Base-by-base conservation (phyloP, 2,888 invertebrate species). In the Lacanobia oleracea region DNA sequence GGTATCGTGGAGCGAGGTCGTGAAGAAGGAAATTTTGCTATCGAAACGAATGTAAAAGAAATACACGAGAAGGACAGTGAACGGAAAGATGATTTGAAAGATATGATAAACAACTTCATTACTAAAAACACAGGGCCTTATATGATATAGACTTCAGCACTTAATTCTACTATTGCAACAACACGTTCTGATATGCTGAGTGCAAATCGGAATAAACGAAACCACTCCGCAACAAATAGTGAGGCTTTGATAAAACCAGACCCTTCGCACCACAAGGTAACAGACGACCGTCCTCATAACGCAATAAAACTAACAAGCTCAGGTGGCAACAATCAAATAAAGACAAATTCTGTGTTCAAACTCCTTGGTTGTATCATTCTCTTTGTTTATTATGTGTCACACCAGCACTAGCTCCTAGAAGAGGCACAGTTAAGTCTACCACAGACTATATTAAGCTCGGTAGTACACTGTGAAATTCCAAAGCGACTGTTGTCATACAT, bases 401-500 rank as follows among this genome's bases (percentile, higher is more conserved):
- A 66, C 65, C 56, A 65, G 33, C 59, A 66, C 54, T 27, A 67
- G 33, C 53, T 79, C 51, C 77, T 57, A 60, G 79, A 69, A 74
- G 18, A 54, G 57, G 12, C 59, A 73, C 73, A 71, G 84, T 77
- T 71, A 74, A 77, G 81, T 71, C 67, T 56, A 77, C 56, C 33
- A 59, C 56, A 68, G 56, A 70, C 72, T 81, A 51, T 67, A 81
- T 72, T 71, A 78, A 72, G 50, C 65, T 63, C 23, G 48, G 67
- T 53, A 33, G n/a, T 56, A 69, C 65, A 53, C 64, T 68, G 69
- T 23, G 56, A 72, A 83, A 85, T 85, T 76, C 84, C 79, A 14
- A 63, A 45, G 78, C 76, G 73, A 76, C 63, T 64, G 61, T 71
- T 77, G 81, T 81, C 86, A 85, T 84, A 79, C 86, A 83, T 86